Evolutionary conservation across 2,797 vertebrate species (phyloP).

Genomic region (Petrocephalus schoutedeni): DNA sequence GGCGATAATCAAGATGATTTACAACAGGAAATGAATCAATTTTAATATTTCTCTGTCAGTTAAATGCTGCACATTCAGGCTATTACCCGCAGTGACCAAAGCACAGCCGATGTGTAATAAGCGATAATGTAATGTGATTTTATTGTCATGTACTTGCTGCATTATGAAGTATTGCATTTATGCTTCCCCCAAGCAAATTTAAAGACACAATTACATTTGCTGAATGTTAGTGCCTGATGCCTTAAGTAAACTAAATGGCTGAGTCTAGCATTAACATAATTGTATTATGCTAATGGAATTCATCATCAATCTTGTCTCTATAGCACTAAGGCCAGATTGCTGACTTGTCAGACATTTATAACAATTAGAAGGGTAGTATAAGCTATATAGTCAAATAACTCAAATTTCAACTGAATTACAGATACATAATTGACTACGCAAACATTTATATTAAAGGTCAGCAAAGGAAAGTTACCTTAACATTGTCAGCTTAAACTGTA

Average conservation of each 20-base stretch:
- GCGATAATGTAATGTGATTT: not conserved
- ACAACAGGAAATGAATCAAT: not conserved
- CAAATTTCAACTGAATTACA: not conserved
- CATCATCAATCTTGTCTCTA: not conserved
- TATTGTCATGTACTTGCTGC: not conserved
- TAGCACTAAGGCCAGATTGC: not conserved
- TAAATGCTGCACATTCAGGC: not conserved
- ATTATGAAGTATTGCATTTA: not conserved
- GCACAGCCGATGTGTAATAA: not conserved
- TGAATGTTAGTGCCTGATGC: not conserved
- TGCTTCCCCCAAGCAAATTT: not conserved
- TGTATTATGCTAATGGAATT: not conserved
- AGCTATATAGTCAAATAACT: constrained; percentile 10
- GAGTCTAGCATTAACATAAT: constrained; percentile 5
- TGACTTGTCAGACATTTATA: not conserved
- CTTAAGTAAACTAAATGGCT: constrained; percentile 9
- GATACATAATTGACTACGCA: not conserved
- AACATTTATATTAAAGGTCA: not conserved
- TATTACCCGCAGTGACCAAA: not conserved
- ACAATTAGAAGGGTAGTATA: not conserved
- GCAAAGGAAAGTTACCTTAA: not conserved
- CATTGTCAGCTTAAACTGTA: not conserved
- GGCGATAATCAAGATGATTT: not conserved
- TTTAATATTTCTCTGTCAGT: not conserved
- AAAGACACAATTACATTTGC: constrained; percentile 1